Percentiles rank a stretch among this genome's conserved stretches.
These are phyloP conservation scores for Daboia siamensis DNA, from an alignment of 2,113 vertebrate genomes.

Conservation along the genomic window DNA sequence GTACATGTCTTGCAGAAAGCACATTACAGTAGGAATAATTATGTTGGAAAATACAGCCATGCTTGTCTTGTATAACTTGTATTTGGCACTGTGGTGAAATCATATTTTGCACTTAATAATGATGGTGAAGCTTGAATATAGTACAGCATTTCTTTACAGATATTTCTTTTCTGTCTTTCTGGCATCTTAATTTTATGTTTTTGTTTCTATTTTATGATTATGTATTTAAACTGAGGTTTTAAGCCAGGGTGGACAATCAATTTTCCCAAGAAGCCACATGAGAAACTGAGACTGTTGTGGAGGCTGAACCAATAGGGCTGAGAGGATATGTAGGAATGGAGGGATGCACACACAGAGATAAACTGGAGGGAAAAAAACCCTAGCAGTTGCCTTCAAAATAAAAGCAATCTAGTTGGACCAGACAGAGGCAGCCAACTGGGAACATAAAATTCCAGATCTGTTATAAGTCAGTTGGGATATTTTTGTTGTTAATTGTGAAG, in stretches of 20 bases:
- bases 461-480: background rate
- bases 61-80: background rate
- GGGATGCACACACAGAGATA: background rate
- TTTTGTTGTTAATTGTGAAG: too few relatives aligned
- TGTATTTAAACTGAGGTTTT: background rate
- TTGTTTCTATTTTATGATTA: background rate
- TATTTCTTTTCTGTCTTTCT: background rate
- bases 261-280: background rate
- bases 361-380: too few relatives aligned
- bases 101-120: background rate
- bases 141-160: background rate
- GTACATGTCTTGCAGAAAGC: background rate
- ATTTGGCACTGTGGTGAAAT: background rate
- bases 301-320: background rate
- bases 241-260: background rate
- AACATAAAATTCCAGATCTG: background rate
- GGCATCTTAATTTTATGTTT: background rate
- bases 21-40: background rate
- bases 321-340: background rate
- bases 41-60: background rate
- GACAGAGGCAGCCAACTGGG: background rate
- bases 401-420: background rate
- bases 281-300: background rate
- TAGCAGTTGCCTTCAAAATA: background rate
- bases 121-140: background rate